Conservation (phyloP, 23 tunicate genomes). For the Ascidia mentula region DNA sequence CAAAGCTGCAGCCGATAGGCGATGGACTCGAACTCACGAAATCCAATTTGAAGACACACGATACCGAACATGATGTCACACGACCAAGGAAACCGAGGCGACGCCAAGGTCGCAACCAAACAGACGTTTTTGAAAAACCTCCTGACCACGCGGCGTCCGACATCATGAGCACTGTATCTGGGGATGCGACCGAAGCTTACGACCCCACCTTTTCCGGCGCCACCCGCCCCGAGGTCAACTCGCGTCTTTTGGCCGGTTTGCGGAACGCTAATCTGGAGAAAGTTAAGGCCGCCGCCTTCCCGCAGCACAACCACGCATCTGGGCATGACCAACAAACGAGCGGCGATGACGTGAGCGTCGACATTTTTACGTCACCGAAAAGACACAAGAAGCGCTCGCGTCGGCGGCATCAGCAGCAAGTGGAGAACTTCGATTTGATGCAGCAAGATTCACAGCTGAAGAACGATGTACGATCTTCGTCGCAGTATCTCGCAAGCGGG, state of each 20-base stretch:
- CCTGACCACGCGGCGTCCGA: background rate
- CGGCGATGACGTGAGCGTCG: constrained; percentile 11
- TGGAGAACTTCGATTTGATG: background rate
- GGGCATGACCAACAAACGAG: background rate
- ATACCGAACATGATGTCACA: background rate
- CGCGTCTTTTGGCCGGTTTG: background rate
- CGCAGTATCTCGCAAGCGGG: background rate
- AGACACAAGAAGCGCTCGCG: constrained; percentile 39
- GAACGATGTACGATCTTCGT: background rate
- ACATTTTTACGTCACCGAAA: constrained; percentile 33
- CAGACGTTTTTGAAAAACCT: background rate
- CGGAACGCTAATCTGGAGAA: background rate
- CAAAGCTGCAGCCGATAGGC: background rate
- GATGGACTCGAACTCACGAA: background rate
- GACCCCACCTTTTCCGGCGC: background rate
- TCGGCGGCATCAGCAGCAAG: background rate
- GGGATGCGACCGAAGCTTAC: background rate
- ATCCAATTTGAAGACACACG: background rate
- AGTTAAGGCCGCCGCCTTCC: too few species aligned
- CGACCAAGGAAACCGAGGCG: background rate
- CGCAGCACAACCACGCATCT: too few species aligned
- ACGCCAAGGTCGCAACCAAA: background rate
- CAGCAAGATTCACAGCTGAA: background rate
- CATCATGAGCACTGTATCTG: background rate
- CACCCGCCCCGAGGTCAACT: background rate